These are phyloP conservation scores for Netelia virgata DNA, from an alignment of 2,888 invertebrate species.

Conservation along the genomic window DNA sequence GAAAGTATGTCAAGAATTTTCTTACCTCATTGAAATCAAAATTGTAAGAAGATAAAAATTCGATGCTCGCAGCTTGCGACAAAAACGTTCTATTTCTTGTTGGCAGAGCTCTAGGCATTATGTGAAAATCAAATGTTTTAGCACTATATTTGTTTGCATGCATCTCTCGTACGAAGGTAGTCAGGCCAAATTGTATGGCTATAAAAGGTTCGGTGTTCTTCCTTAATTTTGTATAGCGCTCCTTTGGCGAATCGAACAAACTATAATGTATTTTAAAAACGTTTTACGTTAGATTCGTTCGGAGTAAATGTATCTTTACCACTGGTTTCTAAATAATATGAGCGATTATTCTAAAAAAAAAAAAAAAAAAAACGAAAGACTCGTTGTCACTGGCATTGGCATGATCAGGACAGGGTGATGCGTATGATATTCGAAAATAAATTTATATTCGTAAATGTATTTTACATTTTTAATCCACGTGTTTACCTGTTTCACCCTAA, in stretches of 20 bases:
- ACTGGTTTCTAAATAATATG: too few species aligned
- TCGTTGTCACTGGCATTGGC: too few species aligned
- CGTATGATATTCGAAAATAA: not conserved
- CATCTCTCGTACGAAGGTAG: conserved; percentile 87
- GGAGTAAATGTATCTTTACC: too few species aligned
- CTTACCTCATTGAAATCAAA: conserved; percentile 92
- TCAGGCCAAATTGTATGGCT: conserved; percentile 90
- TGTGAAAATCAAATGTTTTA: conserved; percentile 89
- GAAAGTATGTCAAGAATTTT: conserved; percentile 5
- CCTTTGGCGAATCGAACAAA: conserved; percentile 87
- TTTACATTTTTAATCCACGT: too few species aligned
- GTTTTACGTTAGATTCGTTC: not conserved
- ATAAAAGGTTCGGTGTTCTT: conserved; percentile 86
- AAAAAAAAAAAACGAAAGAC: too few species aligned
- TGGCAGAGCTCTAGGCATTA: conserved; percentile 89
- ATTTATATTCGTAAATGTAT: not conserved
- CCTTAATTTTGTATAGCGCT: conserved; percentile 86
- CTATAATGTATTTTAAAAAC: conserved; percentile 82
- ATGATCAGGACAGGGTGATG: not conserved
- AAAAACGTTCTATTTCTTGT: conserved; percentile 87
- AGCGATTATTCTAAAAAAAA: too few species aligned
- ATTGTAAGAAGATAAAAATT: conserved; percentile 88
- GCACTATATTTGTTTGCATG: conserved; percentile 87
- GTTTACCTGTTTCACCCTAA: too few species aligned
- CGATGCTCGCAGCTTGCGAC: conserved; percentile 88